Conservation (phyloP, 2,888 invertebrate genomes). For the Volucella inflata region DNA sequence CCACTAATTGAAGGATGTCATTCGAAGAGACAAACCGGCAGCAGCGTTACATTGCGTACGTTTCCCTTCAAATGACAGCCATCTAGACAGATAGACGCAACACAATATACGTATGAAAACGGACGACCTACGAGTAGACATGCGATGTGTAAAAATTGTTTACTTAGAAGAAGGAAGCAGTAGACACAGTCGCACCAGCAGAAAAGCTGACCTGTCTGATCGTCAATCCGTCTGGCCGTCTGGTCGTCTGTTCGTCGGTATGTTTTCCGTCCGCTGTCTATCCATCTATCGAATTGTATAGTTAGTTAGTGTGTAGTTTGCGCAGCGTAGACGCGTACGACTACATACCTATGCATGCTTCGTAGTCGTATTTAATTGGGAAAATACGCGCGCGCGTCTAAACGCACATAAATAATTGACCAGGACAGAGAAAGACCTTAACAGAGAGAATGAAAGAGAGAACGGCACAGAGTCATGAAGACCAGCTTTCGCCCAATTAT, state of each 20-base stretch:
- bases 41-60: conserved; percentile 57
- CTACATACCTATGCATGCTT: conserved; percentile 80
- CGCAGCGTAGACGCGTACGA: neutral
- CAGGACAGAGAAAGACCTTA: conserved; percentile 39
- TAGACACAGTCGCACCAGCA: conserved; percentile 3
- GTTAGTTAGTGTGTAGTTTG: conserved; percentile 13
- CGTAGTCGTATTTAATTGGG: conserved; percentile 83
- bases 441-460: conserved; percentile 29
- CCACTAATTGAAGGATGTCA: conserved; percentile 74
- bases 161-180: conserved; percentile 54
- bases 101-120: conserved; percentile 21
- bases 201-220: conserved; percentile 57
- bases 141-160: conserved; percentile 29
- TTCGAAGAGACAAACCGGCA: conserved; percentile 45
- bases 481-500: conserved; percentile 73
- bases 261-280: conserved; percentile 69
- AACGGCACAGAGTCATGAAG: conserved; percentile 22
- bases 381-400: conserved; percentile 81
- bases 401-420: conserved; percentile 82
- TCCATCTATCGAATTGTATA: conserved; percentile 62
- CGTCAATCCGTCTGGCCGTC: neutral
- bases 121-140: conserved; percentile 27
- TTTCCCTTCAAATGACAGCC: conserved; percentile 70
- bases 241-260: no score
- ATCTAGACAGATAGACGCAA: conserved; percentile 47